These are phyloP conservation scores for Dryas iulia DNA, from an alignment of 1,140 invertebrate species.

Conservation along the genomic window DNA sequence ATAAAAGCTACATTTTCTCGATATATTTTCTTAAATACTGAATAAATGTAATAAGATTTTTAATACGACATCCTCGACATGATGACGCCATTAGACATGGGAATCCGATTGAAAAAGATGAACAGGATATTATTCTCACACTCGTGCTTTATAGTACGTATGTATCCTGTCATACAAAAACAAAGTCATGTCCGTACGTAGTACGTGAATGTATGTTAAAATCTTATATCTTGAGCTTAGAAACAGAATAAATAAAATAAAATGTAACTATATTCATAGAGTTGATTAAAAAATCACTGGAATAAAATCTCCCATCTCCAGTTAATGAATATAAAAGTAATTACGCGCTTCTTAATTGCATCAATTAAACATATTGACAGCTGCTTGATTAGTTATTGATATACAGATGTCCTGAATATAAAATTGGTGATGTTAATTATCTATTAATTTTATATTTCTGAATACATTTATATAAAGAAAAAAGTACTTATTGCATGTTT, in stretches of 20 bases:
- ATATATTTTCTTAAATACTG: too few relatives aligned
- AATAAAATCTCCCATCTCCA: background rate
- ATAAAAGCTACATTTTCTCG: too few relatives aligned
- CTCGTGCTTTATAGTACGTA: conserved; percentile 6
- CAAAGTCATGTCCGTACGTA: background rate
- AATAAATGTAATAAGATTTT: conserved; percentile 9
- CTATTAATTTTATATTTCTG: too few relatives aligned
- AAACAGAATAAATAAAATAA: background rate
- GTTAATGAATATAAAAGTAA: background rate
- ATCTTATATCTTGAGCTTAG: background rate
- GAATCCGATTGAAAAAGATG: conserved; percentile 51
- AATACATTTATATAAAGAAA: conserved; percentile 12
- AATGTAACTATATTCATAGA: too few relatives aligned
- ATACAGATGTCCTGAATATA: background rate
- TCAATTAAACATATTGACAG: background rate
- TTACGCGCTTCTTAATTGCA: background rate
- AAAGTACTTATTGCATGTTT: conserved; percentile 15
- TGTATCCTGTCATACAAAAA: conserved; percentile 21
- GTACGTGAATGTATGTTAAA: background rate
- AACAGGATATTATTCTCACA: conserved; percentile 46
- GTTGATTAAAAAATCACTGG: too few relatives aligned
- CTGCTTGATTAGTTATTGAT: background rate
- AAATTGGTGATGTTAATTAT: too few relatives aligned
- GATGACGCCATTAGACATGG: conserved; percentile 58
- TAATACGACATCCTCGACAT: conserved; percentile 30